Conservation (phyloP, 2,797 vertebrate genomes). For the Ficedula albicollis region DNA sequence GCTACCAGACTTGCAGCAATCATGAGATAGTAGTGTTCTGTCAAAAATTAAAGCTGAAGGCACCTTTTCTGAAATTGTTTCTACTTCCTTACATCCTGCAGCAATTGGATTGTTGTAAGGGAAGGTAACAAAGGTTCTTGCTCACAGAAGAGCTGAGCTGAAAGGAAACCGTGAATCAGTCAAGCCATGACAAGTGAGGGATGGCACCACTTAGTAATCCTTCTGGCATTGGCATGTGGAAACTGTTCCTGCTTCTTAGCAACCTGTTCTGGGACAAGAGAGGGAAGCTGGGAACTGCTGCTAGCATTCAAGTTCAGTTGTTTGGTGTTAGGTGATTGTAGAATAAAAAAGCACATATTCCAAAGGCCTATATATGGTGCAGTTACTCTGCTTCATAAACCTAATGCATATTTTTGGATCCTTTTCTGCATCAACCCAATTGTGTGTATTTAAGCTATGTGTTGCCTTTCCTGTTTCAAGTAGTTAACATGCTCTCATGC, state of each 20-base stretch:
- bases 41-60: neutral
- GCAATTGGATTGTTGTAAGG: rapidly evolving
- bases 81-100: neutral
- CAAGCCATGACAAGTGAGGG: neutral
- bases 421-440: neutral
- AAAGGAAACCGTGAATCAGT: neutral
- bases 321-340: neutral
- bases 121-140: neutral
- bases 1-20: neutral
- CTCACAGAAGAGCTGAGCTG: neutral
- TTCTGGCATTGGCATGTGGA: neutral
- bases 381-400: neutral
- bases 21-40: neutral
- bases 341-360: rapidly evolving
- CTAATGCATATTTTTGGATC: neutral
- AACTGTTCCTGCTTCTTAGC: neutral
- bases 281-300: neutral
- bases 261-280: neutral
- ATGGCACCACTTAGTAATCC: neutral
- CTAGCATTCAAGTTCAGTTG: neutral
- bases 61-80: neutral
- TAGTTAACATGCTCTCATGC: rapidly evolving
- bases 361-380: neutral
- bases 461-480: neutral
- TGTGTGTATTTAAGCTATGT: rapidly evolving